Conservation (phyloP, 2,113 vertebrate genomes). For the Tachysurus vachellii region DNA sequence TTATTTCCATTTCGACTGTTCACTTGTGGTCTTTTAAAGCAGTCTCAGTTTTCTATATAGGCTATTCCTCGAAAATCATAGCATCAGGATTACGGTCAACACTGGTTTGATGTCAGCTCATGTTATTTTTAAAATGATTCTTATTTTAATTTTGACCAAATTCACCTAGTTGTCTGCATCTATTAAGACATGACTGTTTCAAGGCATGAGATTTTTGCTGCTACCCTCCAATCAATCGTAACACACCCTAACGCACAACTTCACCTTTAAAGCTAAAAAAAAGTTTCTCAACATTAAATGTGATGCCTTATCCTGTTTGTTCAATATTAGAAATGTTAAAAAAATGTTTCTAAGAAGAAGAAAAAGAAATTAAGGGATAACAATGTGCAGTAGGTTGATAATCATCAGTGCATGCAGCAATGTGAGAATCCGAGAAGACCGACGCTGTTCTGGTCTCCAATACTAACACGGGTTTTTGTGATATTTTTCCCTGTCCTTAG, state of each 20-base stretch:
- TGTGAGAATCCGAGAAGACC: constrained; percentile 43
- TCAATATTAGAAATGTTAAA: constrained; percentile 26
- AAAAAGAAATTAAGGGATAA: constrained; percentile 25
- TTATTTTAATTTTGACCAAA: constrained; percentile 33
- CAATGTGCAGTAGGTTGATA: constrained; percentile 41
- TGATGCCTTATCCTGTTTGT: constrained; percentile 41
- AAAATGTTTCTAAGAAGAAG: constrained; percentile 17
- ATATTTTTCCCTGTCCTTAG: constrained; percentile 84
- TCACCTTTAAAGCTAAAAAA: constrained; percentile 51
- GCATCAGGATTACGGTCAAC: constrained; percentile 49
- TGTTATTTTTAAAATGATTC: neutral
- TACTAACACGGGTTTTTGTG: constrained; percentile 99
- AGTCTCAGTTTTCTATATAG: constrained; percentile 28
- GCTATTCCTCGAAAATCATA: constrained; percentile 30
- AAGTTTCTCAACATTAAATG: neutral
- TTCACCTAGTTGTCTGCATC: constrained; percentile 51
- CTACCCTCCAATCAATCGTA: constrained; percentile 65
- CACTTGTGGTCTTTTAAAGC: constrained; percentile 28
- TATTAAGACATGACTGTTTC: constrained; percentile 67
- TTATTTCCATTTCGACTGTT: constrained; percentile 33
- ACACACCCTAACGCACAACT: constrained; percentile 68
- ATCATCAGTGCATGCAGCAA: constrained; percentile 57
- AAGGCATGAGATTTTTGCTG: constrained; percentile 66
- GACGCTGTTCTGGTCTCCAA: constrained; percentile 69
- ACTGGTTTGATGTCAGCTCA: constrained; percentile 49